Base-by-base conservation (phyloP, 2,797 vertebrate genomes). In the Xiphorhynchus erythropygius region DNA sequence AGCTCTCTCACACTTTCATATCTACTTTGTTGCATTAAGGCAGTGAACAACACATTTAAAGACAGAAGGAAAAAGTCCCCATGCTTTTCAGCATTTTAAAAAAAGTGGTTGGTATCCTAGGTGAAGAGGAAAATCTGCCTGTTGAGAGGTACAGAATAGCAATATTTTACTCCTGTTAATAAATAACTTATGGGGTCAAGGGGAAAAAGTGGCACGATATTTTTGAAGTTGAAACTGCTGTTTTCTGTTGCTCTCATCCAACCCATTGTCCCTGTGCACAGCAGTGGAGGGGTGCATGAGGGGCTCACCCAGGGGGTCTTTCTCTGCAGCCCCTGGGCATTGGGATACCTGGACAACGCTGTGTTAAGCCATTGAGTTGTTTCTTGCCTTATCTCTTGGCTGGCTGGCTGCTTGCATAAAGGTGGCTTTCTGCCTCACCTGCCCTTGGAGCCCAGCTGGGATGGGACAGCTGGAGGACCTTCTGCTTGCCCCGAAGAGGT, bases 141-240 rank as follows among this genome's bases (percentile, higher is more conserved):
- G 46, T 16, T 80, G 73, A 33, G 73, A 86, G 44, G 32, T 81
- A 16, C 9, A 17, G 65, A 85, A 56, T 49, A 46, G 62, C 68
- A 88, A 75, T 95, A 68, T 88, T 90, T 88, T 75, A 86, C 84
- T 84, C 37, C 49, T 88, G 88, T 95, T 96, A 95, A 96, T 95
- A 88, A 88, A 68, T 90, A 95, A 93, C 92, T 57, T 46, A 2
- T n/a, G 63, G 21, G 75, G 64, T 76, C 57, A 85, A 64, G 63
- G 44, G 71, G 59, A 8, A 55, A 67, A 93, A 67, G 56, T 1
- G 4, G 32, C 33, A 49, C 0, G 4, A 41, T 56, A 19, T 30
- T 85, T 88, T 77, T 95, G 68, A 63, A 84, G 24, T 52, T 55
- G 25, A 63, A 35, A 21, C 44, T 89, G 67, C 52, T 84, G 55